phyloP scores from a whole-genome alignment of 2,888 invertebrate species.

The Chloromyia formosa region DNA sequence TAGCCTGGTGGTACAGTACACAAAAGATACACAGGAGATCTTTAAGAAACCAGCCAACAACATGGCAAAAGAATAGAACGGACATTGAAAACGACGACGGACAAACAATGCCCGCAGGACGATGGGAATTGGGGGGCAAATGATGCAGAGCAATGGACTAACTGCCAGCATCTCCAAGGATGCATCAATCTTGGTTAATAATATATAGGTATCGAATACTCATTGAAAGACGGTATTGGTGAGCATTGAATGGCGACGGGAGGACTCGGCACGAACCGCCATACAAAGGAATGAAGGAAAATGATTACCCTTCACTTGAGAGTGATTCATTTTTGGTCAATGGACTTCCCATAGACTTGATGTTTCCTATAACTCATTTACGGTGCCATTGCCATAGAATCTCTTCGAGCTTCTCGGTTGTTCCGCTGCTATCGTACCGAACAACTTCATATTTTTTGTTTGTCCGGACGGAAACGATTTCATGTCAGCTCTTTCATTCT shows the following conservation, averaged over 20 bases:
- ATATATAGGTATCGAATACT: slow-evolving; percentile 1
- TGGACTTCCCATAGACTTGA: not conserved
- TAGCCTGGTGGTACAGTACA: too few relatives aligned
- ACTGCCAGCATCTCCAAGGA: slow-evolving; percentile 37
- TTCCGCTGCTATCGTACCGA: slow-evolving; percentile 8
- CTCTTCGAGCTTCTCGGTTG: too few relatives aligned
- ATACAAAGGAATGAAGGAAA: slow-evolving; percentile 8
- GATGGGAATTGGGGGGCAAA: too few relatives aligned
- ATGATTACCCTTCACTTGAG: slow-evolving; percentile 35
- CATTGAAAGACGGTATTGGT: too few relatives aligned
- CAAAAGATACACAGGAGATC: too few relatives aligned
- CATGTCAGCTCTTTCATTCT: not conserved
- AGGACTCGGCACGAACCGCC: not conserved
- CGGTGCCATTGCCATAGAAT: too few relatives aligned
- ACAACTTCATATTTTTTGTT: slow-evolving; percentile 8
- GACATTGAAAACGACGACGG: slow-evolving; percentile 12
- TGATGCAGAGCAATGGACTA: slow-evolving; percentile 32
- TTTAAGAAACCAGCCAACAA: not conserved
- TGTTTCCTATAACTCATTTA: not conserved
- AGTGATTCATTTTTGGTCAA: slow-evolving; percentile 33
- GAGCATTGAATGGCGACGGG: not conserved
- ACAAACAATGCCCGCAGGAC: not conserved
- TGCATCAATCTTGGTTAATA: slow-evolving; percentile 38
- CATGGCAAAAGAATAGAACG: not conserved
- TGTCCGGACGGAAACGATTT: not conserved